Evolutionary conservation across 2,888 invertebrate genomes (phyloP).

Genomic region (Protophormia terraenovae): DNA sequence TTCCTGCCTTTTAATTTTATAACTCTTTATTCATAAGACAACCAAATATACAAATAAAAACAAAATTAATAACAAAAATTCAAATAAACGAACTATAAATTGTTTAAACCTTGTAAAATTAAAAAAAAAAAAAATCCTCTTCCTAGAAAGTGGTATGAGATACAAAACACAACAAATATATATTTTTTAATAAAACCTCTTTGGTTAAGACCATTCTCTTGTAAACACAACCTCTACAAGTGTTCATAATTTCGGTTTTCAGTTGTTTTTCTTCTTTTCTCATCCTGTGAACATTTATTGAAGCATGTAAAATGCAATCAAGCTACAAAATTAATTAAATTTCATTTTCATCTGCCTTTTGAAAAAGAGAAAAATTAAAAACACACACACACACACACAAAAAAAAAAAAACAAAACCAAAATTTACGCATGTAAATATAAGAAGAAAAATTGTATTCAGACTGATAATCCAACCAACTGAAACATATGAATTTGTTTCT

Average conservation of each 20-base stretch:
- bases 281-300: constrained; percentile 58
- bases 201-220: constrained; percentile 39
- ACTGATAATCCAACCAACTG: not conserved
- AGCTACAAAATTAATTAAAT: constrained; percentile 80
- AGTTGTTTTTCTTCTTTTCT: not conserved
- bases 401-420: constrained; percentile 12
- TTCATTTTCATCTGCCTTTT: constrained; percentile 68
- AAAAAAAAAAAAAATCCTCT: not conserved
- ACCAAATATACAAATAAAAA: constrained; percentile 11
- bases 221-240: constrained; percentile 37
- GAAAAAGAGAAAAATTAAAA: not conserved
- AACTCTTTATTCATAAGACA: constrained; percentile 10
- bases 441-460: not conserved
- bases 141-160: not conserved
- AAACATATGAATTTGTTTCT: not conserved
- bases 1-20: not conserved
- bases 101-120: constrained; percentile 28
- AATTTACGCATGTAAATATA: not conserved
- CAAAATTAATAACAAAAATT: constrained; percentile 16
- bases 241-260: constrained; percentile 46
- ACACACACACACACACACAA: not conserved
- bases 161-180: not conserved
- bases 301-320: constrained; percentile 79
- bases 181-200: constrained; percentile 50
- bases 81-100: constrained; percentile 56